Evolutionary conservation across 2,888 invertebrate species (phyloP), one percentile per base, ranked within the genome.

Genomic region (Pheosia gnoma): DNA sequence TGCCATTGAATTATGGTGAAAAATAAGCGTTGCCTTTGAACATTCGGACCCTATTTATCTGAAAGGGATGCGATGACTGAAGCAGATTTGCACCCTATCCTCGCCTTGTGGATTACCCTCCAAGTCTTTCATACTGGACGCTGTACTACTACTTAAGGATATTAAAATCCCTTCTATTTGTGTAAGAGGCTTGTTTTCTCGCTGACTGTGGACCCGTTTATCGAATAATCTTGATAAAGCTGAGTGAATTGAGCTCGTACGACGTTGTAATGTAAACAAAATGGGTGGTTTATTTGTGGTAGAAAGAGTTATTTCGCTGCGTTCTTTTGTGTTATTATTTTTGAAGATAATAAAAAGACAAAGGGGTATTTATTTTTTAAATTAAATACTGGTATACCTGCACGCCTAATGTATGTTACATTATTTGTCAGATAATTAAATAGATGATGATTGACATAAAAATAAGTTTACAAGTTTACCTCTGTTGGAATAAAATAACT

Each of bases 131-230:
- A 91, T 91, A 84, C 82, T 79, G 84, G 84, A 87, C 87, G 85
- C 83, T 84, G 90, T 92, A 91, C 89, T 87, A 89, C 92, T 93
- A 93, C 93, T 93, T 93, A 93, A 87, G 88, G 90, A 92, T 93
- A 93, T 93, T 93, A 93, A 92, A 93, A 92, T 89, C 91, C 88
- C 86, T 88, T 85, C 87, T 87, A 88, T 90, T 90, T 90, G 86
- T 88, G 88, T 90, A 89, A 90, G 91, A 72, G 89, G 91, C 89
- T 90, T 92, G 91, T 92, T 91, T 92, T 91, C 86, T 82, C 76
- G 88, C 86, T 86, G 87, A 88, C 82, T 82, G 79, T 75, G 74
- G 76, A 78, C 10, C 66, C 80, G 81, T 88, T 88, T 90, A 84
- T 89, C 83, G 82, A 83, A 81, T 87, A 88, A 90, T 87, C 85